phyloP scores from a whole-genome alignment of 2,797 vertebrate species.

The Moxostoma hubbsi region DNA sequence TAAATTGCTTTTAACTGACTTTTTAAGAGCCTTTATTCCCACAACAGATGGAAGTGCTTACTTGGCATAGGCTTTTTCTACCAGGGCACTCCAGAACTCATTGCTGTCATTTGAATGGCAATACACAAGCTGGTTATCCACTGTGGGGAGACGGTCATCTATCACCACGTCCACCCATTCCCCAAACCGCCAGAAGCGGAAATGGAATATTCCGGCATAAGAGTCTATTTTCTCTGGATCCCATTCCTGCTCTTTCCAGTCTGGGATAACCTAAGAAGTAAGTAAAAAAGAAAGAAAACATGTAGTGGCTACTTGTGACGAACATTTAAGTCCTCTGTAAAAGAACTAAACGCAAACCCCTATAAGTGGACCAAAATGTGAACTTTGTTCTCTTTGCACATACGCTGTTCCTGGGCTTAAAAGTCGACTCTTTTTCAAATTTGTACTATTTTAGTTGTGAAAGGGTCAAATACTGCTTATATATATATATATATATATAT shows the following conservation, averaged over 20 bases:
- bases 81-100: conserved; percentile 95
- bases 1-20: too few relatives aligned
- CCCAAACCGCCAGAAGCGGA: conserved; percentile 94
- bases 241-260: conserved; percentile 97
- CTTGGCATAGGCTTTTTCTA: conserved; percentile 98
- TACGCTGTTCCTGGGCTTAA: too few relatives aligned
- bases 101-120: conserved; percentile 93
- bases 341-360: too few relatives aligned
- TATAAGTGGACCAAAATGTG: too few relatives aligned
- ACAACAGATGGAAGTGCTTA: conserved; percentile 67
- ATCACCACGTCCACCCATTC: conserved; percentile 94
- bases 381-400: too few relatives aligned
- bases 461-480: too few relatives aligned
- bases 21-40: background rate
- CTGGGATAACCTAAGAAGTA: conserved; percentile 89
- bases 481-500: too few relatives aligned
- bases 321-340: too few relatives aligned
- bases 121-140: conserved; percentile 89
- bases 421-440: too few relatives aligned
- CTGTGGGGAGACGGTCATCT: conserved; percentile 90
- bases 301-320: too few relatives aligned
- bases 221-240: conserved; percentile 77
- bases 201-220: conserved; percentile 93
- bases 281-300: background rate
- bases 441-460: too few relatives aligned